Evolutionary conservation across 53 echinoderm and acorn worm genomes (phyloP).

Genomic region (Glandiceps talaboti): DNA sequence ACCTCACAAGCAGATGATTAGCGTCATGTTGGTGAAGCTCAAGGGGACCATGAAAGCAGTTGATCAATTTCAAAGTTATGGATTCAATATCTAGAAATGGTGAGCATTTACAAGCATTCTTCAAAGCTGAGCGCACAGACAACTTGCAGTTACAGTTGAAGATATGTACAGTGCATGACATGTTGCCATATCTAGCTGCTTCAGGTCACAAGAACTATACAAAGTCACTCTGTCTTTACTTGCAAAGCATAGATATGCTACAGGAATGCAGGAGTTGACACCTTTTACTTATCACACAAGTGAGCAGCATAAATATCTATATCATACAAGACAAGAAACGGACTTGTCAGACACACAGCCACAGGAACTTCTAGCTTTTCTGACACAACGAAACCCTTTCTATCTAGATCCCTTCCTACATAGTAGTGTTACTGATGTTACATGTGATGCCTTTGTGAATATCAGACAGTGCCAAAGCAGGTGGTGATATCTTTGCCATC

Average conservation of each 20-base stretch:
- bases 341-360: too few relatives aligned
- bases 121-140: too few relatives aligned
- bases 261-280: constrained; percentile 29
- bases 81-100: background rate
- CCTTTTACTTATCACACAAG: constrained; percentile 23
- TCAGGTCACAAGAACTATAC: constrained; percentile 23
- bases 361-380: too few relatives aligned
- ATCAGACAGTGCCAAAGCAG: constrained; percentile 19
- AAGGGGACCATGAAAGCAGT: too few relatives aligned
- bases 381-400: too few relatives aligned
- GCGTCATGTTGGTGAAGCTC: too few relatives aligned
- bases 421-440: constrained; percentile 26
- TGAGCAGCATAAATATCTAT: constrained; percentile 28
- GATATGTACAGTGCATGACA: too few relatives aligned
- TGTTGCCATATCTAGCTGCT: constrained; percentile 21
- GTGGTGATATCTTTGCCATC: too few relatives aligned
- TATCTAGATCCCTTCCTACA: constrained; percentile 15
- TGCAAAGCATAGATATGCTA: constrained; percentile 23
- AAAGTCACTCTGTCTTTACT: constrained; percentile 23
- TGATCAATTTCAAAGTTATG: too few relatives aligned
- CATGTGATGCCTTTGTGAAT: constrained; percentile 22
- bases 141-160: too few relatives aligned
- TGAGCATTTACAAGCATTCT: constrained; percentile 8
- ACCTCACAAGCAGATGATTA: too few relatives aligned
- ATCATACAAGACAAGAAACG: constrained; percentile 20